phyloP scores from a whole-genome alignment of 2,888 invertebrate species.

The Gymnosoma rotundatum region DNA sequence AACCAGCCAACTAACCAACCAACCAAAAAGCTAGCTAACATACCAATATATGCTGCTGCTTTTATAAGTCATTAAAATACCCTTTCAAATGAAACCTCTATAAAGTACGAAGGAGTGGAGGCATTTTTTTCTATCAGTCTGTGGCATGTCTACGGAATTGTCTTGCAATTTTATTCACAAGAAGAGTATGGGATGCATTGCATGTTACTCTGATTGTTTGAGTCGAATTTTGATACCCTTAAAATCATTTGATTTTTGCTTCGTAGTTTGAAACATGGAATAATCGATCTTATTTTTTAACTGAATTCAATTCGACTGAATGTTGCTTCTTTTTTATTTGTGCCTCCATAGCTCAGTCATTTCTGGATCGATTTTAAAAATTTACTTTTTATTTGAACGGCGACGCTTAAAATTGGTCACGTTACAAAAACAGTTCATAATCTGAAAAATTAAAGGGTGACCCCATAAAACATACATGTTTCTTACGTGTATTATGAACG shows the following conservation, averaged over 20 bases:
- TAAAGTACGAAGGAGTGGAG: slow-evolving; percentile 43
- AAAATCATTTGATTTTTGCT: neutral
- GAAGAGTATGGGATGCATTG: neutral
- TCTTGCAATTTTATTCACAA: slow-evolving; percentile 38
- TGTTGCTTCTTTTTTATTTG: too few relatives aligned
- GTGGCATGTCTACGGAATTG: slow-evolving; percentile 56
- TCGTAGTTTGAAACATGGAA: too few relatives aligned
- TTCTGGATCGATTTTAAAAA: too few relatives aligned
- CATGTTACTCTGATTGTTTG: neutral
- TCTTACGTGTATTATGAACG: too few relatives aligned
- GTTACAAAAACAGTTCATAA: too few relatives aligned
- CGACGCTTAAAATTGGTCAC: too few relatives aligned
- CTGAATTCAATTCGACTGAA: too few relatives aligned
- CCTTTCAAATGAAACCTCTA: slow-evolving; percentile 28
- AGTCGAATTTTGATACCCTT: neutral
- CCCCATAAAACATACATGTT: too few relatives aligned
- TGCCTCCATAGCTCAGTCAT: too few relatives aligned
- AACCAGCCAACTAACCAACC: neutral
- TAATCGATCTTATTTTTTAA: too few relatives aligned
- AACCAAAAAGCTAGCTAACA: neutral
- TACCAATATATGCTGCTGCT: slow-evolving; percentile 9
- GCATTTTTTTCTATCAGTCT: slow-evolving; percentile 49
- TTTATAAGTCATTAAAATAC: slow-evolving; percentile 17
- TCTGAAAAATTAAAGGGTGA: too few relatives aligned
- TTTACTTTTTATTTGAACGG: too few relatives aligned